These are phyloP conservation scores for Lepilemur ruficaudatus DNA, from an alignment of 2,797 vertebrate species.

Conservation along the genomic window DNA sequence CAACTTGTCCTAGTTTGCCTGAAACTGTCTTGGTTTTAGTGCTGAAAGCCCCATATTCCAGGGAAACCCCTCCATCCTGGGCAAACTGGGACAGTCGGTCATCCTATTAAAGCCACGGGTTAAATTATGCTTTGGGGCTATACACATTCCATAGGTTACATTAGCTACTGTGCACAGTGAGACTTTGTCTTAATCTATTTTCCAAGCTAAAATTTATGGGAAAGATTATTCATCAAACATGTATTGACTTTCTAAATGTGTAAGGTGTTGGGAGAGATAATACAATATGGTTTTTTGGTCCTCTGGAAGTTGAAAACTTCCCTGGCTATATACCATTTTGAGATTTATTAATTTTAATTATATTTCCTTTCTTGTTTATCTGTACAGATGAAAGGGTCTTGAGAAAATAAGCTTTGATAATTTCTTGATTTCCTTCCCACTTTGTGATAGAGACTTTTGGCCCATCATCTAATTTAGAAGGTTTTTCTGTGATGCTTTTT, in stretches of 20 bases:
- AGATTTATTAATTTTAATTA: background rate
- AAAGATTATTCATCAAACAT: background rate
- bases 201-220: background rate
- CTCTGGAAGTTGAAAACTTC: background rate
- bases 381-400: constrained; percentile 12
- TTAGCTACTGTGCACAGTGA: background rate
- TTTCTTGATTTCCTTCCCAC: background rate
- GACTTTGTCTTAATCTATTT: background rate
- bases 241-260: background rate
- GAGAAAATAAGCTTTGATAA: background rate
- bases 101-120: background rate
- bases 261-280: background rate
- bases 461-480: background rate
- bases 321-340: background rate
- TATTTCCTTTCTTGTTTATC: background rate
- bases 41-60: background rate
- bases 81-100: background rate
- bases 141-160: background rate
- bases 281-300: background rate
- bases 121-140: background rate
- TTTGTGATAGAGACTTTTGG: background rate
- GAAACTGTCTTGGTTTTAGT: background rate
- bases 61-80: background rate
- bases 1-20: background rate
- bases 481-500: background rate